Evolutionary conservation across 2,113 vertebrate genomes (phyloP).

Genomic region (Platycercus adscitus): DNA sequence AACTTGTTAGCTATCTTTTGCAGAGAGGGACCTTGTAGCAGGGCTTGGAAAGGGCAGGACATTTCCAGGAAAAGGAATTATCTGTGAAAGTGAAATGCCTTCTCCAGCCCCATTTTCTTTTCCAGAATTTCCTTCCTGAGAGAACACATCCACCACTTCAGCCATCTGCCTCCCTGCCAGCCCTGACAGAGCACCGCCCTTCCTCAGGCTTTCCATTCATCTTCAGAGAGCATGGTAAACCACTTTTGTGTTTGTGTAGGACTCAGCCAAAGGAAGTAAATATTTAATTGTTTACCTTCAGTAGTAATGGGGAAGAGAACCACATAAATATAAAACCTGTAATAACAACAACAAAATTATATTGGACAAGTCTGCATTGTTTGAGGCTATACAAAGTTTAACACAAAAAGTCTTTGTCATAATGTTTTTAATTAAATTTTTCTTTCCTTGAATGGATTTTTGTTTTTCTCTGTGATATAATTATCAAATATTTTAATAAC

Average conservation of each 20-base stretch:
- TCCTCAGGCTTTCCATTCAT: slow-evolving; percentile 67
- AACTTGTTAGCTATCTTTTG: background rate
- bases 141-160: slow-evolving; percentile 62
- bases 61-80: background rate
- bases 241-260: slow-evolving; percentile 68
- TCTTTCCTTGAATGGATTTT: background rate
- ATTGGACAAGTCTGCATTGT: background rate
- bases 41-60: background rate
- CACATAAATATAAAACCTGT: background rate
- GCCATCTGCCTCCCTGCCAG: slow-evolving; percentile 73
- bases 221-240: slow-evolving; percentile 76
- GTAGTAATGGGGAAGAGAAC: rapidly evolving
- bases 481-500: background rate
- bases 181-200: background rate
- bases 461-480: background rate
- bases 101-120: background rate
- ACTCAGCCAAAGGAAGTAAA: slow-evolving; percentile 37
- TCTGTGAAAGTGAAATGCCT: background rate
- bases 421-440: background rate
- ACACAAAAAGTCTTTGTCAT: background rate
- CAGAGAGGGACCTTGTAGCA: background rate
- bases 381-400: background rate
- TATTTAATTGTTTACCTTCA: background rate
- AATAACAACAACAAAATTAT: background rate
- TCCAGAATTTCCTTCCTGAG: slow-evolving; percentile 53